Percentiles rank a stretch among this genome's conserved stretches.
Conservation (phyloP, 2,113 vertebrate species). For the Psephotus haematonotus region DNA sequence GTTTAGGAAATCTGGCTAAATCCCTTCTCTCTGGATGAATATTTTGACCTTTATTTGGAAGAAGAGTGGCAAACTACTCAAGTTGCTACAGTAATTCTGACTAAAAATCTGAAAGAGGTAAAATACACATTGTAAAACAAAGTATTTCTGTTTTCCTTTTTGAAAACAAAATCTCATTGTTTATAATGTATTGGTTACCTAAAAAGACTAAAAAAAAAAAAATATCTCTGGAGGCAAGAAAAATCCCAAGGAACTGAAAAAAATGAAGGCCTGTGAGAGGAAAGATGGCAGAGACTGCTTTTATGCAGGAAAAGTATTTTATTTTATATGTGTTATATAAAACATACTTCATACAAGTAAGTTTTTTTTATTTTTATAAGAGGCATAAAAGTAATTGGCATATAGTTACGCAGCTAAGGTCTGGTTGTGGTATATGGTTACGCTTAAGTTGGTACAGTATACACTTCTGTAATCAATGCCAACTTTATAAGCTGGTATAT, state of each 20-base stretch:
- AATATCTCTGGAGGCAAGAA: not conserved
- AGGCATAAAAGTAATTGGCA: not conserved
- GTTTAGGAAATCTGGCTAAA: conserved; percentile 64
- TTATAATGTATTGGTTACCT: not conserved
- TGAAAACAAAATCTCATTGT: not conserved
- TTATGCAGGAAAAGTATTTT: not conserved
- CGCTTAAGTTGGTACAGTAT: not conserved
- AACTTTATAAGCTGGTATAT: not conserved
- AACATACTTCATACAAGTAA: not conserved
- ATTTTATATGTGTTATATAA: not conserved
- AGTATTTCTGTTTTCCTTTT: not conserved
- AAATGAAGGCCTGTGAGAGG: not conserved
- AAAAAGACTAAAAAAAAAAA: not conserved
- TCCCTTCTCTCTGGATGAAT: conserved; percentile 23
- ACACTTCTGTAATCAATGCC: not conserved
- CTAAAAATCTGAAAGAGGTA: not conserved
- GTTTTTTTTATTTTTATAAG: not conserved
- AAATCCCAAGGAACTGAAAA: not conserved
- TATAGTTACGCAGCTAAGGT: not conserved
- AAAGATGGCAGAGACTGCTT: not conserved
- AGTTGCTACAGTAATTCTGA: not conserved
- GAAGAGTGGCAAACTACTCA: conserved; percentile 39
- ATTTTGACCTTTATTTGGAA: conserved; percentile 61
- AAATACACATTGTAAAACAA: not conserved
- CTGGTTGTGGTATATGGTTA: not conserved